Evolutionary conservation across 2,797 vertebrate species (phyloP).

Genomic region (Chiroxiphia lanceolata): DNA sequence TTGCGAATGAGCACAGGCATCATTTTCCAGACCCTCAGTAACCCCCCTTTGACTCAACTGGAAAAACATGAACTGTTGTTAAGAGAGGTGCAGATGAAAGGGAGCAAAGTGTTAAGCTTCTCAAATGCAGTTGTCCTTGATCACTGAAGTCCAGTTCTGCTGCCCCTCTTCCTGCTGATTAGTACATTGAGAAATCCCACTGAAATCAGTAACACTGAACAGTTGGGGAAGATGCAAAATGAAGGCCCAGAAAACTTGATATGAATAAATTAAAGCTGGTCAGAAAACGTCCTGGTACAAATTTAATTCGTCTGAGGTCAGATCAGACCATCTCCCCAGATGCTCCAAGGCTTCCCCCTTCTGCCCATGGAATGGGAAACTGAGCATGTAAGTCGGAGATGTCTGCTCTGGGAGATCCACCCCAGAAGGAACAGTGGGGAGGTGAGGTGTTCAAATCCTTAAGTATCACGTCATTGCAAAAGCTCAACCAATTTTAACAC

Average conservation of each 20-base stretch:
- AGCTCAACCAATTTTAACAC: background rate
- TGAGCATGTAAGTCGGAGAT: accelerated
- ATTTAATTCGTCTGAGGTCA: background rate
- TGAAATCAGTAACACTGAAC: background rate
- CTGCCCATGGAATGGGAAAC: background rate
- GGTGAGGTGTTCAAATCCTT: background rate
- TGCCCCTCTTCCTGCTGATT: constrained; percentile 28
- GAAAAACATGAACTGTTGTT: constrained; percentile 16
- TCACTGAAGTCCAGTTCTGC: constrained; percentile 43
- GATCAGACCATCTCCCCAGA: background rate
- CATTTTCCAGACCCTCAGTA: background rate
- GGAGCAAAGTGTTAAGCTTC: constrained; percentile 42
- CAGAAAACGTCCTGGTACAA: constrained; percentile 1
- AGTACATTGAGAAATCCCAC: constrained; percentile 26
- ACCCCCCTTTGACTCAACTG: background rate
- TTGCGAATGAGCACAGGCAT: background rate
- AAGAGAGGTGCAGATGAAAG: constrained; percentile 41
- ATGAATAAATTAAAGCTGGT: constrained; percentile 36
- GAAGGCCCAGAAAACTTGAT: background rate
- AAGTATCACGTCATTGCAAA: background rate
- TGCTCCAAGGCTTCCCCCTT: background rate
- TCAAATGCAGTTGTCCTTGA: constrained; percentile 36
- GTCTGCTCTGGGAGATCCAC: background rate
- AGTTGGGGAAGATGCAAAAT: background rate
- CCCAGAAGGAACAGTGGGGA: background rate